Evolutionary conservation across 2,113 vertebrate species (phyloP), one percentile per base, ranked within the genome.

Genomic region (Gasterosteus aculeatus): DNA sequence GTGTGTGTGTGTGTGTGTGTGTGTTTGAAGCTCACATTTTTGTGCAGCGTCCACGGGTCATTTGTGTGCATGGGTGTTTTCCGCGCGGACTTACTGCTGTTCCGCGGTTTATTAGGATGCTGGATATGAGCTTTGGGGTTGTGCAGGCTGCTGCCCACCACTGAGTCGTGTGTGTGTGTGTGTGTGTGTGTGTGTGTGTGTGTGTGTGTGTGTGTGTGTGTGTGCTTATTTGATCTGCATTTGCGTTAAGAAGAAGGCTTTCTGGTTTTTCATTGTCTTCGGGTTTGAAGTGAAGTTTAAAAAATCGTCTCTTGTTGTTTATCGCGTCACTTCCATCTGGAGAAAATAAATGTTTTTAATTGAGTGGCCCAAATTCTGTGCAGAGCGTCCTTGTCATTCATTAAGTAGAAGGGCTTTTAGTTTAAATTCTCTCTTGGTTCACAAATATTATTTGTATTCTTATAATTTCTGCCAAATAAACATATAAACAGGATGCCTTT

Each of bases 81-180:
- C n/a, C 82, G 82, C 39, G 68, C 63, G 35, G 82, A 75, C 57
- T 68, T 29, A 88, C 93, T 85, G 91, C 92, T 93, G 92, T 88
- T 92, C 77, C 80, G 77, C 73, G 89, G 80, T 91, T 92, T 93
- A 92, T 93, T 90, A 93, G 83, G 77, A 90, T 89, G 87, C 90
- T 88, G 92, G 87, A 92, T 90, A 85, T 80, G 90, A 90, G 90
- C 86, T 80, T 77, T 85, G 84, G 90, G 89, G 82, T 85, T 75
- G 83, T 39, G 60, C 69, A 29, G 82, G 83, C 81, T 87, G 85
- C 82, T 90, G 72, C 64, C 83, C 75, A 74, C 77, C 19, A 57
- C 84, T 77, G 83, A 73, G 87, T 82, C 16, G 9, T 66, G 64
- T 31, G 41, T 4, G 58, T 39, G 58, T 60, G 54, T 29, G 35